phyloP scores from a whole-genome alignment of 2,113 vertebrate species.

The Notechis scutatus region DNA sequence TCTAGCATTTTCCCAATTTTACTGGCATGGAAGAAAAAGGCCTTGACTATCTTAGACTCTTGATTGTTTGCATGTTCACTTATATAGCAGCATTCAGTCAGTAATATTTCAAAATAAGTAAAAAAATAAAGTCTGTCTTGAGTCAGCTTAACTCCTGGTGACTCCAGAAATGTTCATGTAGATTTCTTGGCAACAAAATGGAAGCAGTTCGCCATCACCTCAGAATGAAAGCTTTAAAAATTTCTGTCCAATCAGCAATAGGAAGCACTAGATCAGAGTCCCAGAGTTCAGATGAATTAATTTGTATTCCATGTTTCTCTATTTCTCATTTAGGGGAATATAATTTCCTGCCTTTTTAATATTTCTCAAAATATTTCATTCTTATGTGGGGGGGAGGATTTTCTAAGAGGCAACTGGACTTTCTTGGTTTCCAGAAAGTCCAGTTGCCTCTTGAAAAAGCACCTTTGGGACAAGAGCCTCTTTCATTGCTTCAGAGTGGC shows the following conservation, averaged over 20 bases:
- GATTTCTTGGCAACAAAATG: background rate
- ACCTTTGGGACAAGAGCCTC: no score
- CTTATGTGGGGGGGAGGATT: no score
- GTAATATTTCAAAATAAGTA: background rate
- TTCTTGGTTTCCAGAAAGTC: no score
- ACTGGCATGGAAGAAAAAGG: background rate
- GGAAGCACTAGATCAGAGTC: background rate
- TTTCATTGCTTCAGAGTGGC: no score
- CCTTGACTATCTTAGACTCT: background rate
- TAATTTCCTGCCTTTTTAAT: no score
- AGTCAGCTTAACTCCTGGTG: background rate
- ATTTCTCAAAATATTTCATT: no score
- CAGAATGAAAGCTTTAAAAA: background rate
- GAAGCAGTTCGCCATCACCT: background rate
- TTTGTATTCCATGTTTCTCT: background rate
- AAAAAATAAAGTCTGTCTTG: background rate
- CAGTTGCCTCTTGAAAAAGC: no score
- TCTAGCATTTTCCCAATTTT: background rate
- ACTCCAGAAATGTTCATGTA: background rate
- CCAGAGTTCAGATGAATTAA: background rate
- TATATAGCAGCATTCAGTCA: background rate
- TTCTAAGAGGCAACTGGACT: no score
- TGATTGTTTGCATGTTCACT: background rate
- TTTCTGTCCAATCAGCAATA: background rate
- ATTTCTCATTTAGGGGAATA: no score